Base-by-base conservation (phyloP, 2,888 invertebrate genomes). In the Tenthredo distinguenda region DNA sequence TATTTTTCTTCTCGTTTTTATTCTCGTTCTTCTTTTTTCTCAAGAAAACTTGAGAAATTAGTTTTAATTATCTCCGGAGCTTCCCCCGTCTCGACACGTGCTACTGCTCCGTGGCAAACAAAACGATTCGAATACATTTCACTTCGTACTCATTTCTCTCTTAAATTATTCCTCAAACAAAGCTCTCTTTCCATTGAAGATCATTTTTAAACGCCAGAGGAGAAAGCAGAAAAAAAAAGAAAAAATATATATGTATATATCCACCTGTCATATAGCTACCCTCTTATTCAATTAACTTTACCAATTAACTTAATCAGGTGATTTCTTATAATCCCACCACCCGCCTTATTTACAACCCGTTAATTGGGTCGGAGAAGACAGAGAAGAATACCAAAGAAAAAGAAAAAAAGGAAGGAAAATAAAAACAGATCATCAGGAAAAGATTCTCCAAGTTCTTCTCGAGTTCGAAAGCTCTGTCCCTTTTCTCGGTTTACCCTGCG, bases 51-150 rank as follows among this genome's bases (percentile, higher is more conserved):
- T 58, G 37, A n/a, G 81, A 58, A 62, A 79, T 81, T 81, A 62
- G 58, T 81, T 34, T 62, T 81, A 62, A 37, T 62, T 81, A 58
- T 40, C 62, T 62, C 62, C 40, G 9, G 26, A 21, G 79, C 21
- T 50, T 31, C 58, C 3, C 9, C 21, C 37, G 21, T 79, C 21
- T 79, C 62, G 10, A 81, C 21, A 37, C 62, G 50, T 77, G 31
- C 77, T 26, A 12, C 6, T 47, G 55, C 34, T 74, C 7, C 18
- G 34, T 34, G 18, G 6, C 18, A 55, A 77, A 77, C 77, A 31
- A 77, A 77, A 77, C 34, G 77, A 77, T 50, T 77, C 18, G 77
- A 47, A 77, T 77, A 74, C 26, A 74, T 74, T 50, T 77, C 55
- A 50, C 18, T 34, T 50, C 55, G 62, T 62, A 81, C 37, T 81